phyloP scores from a whole-genome alignment of 2,797 vertebrate genomes.

The Lerista edwardsae region DNA sequence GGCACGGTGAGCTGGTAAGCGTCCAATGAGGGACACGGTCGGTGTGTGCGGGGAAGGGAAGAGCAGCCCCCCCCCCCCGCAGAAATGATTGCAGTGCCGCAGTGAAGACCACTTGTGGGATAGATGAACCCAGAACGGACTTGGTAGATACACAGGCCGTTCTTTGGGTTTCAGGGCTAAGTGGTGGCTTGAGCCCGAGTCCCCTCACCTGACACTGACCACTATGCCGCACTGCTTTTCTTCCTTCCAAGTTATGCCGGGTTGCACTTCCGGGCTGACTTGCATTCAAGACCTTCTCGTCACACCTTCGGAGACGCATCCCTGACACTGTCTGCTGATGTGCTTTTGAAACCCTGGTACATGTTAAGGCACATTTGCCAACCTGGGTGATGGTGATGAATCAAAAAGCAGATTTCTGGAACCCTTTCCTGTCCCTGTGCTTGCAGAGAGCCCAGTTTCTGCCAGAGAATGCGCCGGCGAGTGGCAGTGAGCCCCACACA shows the following conservation, averaged over 20 bases:
- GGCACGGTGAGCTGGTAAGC: conserved; percentile 78
- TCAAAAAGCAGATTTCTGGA: not conserved
- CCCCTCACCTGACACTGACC: not conserved
- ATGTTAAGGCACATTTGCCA: not conserved
- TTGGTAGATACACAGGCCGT: too few relatives aligned
- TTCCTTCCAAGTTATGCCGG: not conserved
- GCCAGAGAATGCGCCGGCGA: too few relatives aligned
- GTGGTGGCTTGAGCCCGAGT: not conserved
- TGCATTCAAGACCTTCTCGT: not conserved
- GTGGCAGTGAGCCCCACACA: not conserved
- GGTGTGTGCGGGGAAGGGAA: too few relatives aligned
- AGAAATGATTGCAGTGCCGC: not conserved
- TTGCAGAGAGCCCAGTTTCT: not conserved
- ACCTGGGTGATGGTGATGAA: not conserved
- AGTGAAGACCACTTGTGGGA: too few relatives aligned
- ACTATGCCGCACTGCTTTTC: too few relatives aligned
- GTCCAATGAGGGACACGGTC: not conserved
- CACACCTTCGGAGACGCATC: not conserved
- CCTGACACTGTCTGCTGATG: not conserved
- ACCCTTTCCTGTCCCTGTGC: not conserved
- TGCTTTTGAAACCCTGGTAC: not conserved
- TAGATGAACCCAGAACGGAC: too few relatives aligned
- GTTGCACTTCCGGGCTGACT: not conserved
- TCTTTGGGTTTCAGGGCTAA: not conserved
- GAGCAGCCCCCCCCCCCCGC: not conserved